phyloP scores from a whole-genome alignment of 2,113 vertebrate genomes.

The Talpa occidentalis region DNA sequence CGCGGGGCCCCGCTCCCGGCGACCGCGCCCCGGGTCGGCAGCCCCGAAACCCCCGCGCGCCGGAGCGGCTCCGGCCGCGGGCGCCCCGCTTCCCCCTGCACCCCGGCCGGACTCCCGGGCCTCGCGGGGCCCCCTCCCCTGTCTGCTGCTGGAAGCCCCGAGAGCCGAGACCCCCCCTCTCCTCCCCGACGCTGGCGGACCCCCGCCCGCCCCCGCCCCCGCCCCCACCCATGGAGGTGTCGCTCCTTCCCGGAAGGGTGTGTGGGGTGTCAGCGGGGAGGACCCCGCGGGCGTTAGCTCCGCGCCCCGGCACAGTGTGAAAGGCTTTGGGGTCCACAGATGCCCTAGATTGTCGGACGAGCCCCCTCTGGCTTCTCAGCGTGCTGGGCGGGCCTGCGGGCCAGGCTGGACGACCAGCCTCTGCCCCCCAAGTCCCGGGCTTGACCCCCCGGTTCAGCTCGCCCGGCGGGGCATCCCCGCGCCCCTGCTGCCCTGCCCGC shows the following conservation, averaged over 20 bases:
- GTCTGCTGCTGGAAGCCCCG: not conserved
- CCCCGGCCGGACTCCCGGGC: not conserved
- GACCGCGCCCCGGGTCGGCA: slow-evolving; percentile 5
- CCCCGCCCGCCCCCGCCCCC: not conserved
- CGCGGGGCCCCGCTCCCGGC: not conserved
- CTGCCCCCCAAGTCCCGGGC: not conserved
- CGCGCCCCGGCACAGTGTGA: not conserved
- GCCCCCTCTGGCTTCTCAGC: not conserved
- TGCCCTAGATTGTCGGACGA: not conserved
- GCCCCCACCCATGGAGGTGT: not conserved
- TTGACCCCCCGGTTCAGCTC: not conserved
- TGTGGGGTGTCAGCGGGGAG: not conserved
- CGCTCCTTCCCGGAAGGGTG: not conserved
- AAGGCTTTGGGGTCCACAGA: not conserved
- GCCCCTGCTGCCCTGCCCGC: not conserved
- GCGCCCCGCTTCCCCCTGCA: not conserved
- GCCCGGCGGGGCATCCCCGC: not conserved
- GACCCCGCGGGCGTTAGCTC: not conserved
- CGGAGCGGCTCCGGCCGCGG: not conserved
- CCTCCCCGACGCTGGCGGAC: not conserved
- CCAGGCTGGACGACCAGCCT: slow-evolving; percentile 5
- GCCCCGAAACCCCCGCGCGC: not conserved
- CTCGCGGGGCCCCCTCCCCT: not conserved
- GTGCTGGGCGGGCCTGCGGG: not conserved
- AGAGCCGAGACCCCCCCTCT: not conserved